Base-by-base conservation (phyloP, 2,113 vertebrate genomes). In the Garra rufa region DNA sequence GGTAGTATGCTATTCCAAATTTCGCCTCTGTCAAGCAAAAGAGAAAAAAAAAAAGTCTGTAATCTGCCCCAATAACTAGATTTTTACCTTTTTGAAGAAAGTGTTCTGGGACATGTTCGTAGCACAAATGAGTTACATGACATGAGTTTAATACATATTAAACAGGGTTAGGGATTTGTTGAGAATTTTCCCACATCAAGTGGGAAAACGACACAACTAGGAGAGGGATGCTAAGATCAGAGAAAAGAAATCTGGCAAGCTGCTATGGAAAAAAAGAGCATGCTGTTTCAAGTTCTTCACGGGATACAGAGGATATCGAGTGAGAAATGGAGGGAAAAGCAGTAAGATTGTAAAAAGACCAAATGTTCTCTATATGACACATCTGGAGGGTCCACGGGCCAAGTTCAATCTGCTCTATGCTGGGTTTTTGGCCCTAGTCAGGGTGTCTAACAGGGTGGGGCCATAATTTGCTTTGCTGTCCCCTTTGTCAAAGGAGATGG, bases 281-380 rank as follows among this genome's bases (percentile, higher is more conserved):
- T 74, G 69, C 74, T 83, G 78, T 83, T 88, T 89, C 74, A 83
- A 83, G 84, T 85, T 89, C 77, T 88, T 85, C 84, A 59, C n/a
- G 78, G 83, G 81, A 88, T 85, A 84, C 65, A 75, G 61, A 82
- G 85, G 79, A 88, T 78, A 88, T 88, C 78, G 65, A 83, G 76
- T 78, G 71, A 73, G 70, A 80, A 71, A 52, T 57, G 81, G 77
- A 55, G 76, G 55, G 83, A 74, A 77, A 76, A 82, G 75, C 70
- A 73, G 21, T 79, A 59, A 38, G 59, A 74, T 86, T 88, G 77
- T 87, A 85, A 89, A 87, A 85, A 84, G 82, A 81, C 81, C 83
- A 87, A 89, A 86, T 86, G 71, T 87, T 89, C 75, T 86, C 76
- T 55, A 48, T 83, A 48, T 85, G 48, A 81, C 84, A 88, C 89